Base-by-base conservation (phyloP, 2,113 vertebrate genomes). In the Poecile atricapillus region DNA sequence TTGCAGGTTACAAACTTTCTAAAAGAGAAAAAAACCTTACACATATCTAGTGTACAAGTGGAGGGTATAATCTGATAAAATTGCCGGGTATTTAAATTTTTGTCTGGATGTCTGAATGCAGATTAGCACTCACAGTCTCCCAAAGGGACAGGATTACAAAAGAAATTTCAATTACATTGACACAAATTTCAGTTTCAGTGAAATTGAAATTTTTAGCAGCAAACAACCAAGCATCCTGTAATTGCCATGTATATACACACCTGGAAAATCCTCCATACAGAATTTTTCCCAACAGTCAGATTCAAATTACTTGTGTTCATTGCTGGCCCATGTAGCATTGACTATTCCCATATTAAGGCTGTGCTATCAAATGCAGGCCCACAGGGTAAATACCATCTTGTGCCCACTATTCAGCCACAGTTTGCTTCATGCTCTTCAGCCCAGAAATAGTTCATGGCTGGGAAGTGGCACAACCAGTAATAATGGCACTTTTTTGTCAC, bases 381-480 rank as follows among this genome's bases (percentile, higher is more conserved):
- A 31, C 9, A 13, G n/a, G 24, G 37, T n/a, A 82, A 44, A 44
- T 16, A 71, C 5, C 25, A 41, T n/a, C 44, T 56, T n/a, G 35
- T 41, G 27, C 41, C 85, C 49, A 15, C 41, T 39, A 4, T 58
- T 83, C 31, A n/a, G 50, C 43, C 3, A 1, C 0, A 0, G 47
- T 41, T 11, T 31, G 33, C 22, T 89, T 84, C 11, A 16, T 11
- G 21, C 27, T 68, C 69, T 75, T 70, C 53, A 71, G 39, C 31
- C 27, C 62, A 58, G 24, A 1, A 1, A 0, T 7, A 46, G 13
- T 20, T 68, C 65, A 73, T 7, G 30, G 24, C 56, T 13, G 24
- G 65, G 14, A 90, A 93, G 18, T 5, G 20, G 63, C 46, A 73
- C 28, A 79, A 73, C 9, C 12, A 25, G 41, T 37, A 85, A 49